Evolutionary conservation across 2,113 vertebrate species (phyloP).

Genomic region (Hippocampus mohnikei): DNA sequence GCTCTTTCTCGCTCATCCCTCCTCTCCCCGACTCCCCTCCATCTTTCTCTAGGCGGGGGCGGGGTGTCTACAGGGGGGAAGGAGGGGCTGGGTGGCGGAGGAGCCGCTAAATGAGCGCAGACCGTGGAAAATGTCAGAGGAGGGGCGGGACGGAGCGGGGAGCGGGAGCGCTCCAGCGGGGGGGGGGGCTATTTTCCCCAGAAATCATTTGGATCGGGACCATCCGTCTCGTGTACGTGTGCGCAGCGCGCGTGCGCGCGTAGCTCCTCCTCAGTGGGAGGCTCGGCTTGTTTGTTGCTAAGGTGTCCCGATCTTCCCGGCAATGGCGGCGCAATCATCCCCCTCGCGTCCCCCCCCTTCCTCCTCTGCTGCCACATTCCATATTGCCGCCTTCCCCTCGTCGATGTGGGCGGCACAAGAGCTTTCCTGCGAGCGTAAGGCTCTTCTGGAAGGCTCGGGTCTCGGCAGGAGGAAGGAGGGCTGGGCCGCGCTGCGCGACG

Average conservation of each 20-base stretch:
- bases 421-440: constrained; percentile 55
- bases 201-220: constrained; percentile 14
- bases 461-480: constrained; percentile 27
- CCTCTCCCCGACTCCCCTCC: constrained; percentile 45
- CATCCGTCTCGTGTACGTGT: too few species aligned
- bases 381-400: constrained; percentile 16
- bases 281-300: constrained; percentile 76
- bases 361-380: constrained; percentile 27
- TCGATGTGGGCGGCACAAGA: not conserved
- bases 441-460: constrained; percentile 43
- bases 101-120: constrained; percentile 43
- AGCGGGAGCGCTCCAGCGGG: not conserved
- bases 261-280: constrained; percentile 60
- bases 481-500: constrained; percentile 3
- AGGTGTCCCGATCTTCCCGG: constrained; percentile 73
- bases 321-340: constrained; percentile 57
- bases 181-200: not conserved
- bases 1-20: constrained; percentile 63
- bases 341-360: constrained; percentile 47
- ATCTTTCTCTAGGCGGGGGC: constrained; percentile 32
- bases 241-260: constrained; percentile 18
- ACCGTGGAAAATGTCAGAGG: constrained; percentile 21
- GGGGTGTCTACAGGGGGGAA: constrained; percentile 10
- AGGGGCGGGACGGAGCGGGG: constrained; percentile 15
- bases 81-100: constrained; percentile 25